phyloP scores from a whole-genome alignment of 2,113 vertebrate species.

The Atlantisia rogersi region DNA sequence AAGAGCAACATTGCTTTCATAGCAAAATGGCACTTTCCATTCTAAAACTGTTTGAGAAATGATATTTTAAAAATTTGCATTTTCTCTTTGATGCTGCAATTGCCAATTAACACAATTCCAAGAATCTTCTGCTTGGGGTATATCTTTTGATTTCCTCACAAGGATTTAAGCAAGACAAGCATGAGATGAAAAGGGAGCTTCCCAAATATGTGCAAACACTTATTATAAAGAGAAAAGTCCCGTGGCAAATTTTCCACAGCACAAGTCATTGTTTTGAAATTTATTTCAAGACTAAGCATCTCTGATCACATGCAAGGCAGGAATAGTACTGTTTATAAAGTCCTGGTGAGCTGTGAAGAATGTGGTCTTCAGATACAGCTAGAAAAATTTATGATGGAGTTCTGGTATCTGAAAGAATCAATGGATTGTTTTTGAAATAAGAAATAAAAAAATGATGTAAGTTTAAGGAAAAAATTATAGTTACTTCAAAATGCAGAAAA shows the following conservation, averaged over 20 bases:
- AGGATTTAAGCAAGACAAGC: neutral
- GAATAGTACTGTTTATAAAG: neutral
- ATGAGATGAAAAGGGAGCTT: neutral
- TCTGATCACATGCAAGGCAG: neutral
- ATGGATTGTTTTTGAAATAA: neutral
- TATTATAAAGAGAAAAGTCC: neutral
- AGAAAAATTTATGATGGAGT: neutral
- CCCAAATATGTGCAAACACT: neutral
- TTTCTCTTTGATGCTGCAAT: neutral
- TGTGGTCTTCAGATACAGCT: neutral
- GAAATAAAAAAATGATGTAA: neutral
- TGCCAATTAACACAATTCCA: neutral
- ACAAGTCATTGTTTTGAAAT: neutral
- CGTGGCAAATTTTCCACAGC: constrained; percentile 1
- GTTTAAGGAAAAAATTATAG: neutral
- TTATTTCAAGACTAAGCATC: neutral
- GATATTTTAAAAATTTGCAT: neutral
- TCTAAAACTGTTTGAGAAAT: neutral
- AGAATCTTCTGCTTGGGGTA: neutral
- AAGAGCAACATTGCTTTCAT: neutral
- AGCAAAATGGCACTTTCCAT: neutral
- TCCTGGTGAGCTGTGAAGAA: neutral
- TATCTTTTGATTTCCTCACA: neutral
- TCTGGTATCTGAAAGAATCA: neutral
- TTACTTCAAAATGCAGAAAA: neutral